Conservation (phyloP, 2,113 vertebrate genomes). For the Thamnophis sirtalis region DNA sequence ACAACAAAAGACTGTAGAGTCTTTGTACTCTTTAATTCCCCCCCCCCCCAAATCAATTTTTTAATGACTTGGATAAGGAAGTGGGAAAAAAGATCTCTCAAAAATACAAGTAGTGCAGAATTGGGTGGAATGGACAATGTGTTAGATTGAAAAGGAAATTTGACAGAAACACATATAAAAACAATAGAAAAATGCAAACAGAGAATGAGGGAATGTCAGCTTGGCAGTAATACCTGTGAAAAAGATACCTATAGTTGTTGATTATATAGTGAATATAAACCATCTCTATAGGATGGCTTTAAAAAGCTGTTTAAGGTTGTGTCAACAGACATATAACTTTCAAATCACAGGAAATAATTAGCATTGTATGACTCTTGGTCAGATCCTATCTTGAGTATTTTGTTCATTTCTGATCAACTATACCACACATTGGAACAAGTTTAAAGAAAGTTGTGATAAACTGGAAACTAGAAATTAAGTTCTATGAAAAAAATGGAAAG, state of each 20-base stretch:
- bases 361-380: not conserved
- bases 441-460: not conserved
- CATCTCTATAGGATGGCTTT: not conserved
- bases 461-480: not conserved
- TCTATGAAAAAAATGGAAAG: not conserved
- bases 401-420: not conserved
- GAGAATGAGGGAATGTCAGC: not conserved
- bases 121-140: not conserved
- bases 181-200: not conserved
- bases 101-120: not conserved
- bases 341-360: not conserved
- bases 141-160: not conserved
- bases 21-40: not conserved
- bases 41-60: too few relatives aligned
- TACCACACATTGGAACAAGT: not conserved
- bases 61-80: not conserved
- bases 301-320: not conserved
- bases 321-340: not conserved
- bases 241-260: not conserved
- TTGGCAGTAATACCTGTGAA: not conserved
- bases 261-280: not conserved
- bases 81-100: not conserved
- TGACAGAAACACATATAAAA: not conserved
- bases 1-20: not conserved
- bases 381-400: not conserved